Evolutionary conservation across 2,113 vertebrate species (phyloP).

Genomic region (Phalacrocorax brasilianus): DNA sequence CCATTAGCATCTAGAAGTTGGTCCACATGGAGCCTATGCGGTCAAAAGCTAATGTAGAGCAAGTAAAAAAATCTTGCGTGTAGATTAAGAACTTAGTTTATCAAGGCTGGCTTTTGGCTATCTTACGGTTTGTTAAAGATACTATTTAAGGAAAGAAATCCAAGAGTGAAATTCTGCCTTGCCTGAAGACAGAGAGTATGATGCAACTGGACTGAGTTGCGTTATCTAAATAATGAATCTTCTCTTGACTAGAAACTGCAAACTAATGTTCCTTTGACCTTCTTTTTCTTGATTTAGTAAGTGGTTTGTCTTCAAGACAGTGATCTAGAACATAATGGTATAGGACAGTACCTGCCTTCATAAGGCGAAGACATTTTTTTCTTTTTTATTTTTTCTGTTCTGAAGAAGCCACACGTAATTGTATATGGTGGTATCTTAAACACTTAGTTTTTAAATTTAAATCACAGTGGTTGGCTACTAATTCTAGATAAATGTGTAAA

Average conservation of each 20-base stretch:
- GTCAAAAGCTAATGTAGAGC: neutral
- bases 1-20: neutral
- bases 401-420: neutral
- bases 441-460: neutral
- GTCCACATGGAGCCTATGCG: accelerated
- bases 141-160: neutral
- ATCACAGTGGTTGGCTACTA: neutral
- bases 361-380: neutral
- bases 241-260: neutral
- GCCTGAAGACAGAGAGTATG: neutral
- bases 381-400: neutral
- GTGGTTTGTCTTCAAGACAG: neutral
- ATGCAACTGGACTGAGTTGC: neutral
- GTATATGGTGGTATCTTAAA: neutral
- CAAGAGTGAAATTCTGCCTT: neutral
- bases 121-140: neutral
- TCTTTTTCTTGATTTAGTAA: neutral
- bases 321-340: neutral
- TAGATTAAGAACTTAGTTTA: neutral
- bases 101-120: neutral
- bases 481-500: neutral
- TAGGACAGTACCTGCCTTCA: neutral
- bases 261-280: neutral
- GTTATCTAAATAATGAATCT: neutral
- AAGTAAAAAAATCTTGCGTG: neutral